Base-by-base conservation (phyloP, 2,113 vertebrate species). In the Eira barbara region DNA sequence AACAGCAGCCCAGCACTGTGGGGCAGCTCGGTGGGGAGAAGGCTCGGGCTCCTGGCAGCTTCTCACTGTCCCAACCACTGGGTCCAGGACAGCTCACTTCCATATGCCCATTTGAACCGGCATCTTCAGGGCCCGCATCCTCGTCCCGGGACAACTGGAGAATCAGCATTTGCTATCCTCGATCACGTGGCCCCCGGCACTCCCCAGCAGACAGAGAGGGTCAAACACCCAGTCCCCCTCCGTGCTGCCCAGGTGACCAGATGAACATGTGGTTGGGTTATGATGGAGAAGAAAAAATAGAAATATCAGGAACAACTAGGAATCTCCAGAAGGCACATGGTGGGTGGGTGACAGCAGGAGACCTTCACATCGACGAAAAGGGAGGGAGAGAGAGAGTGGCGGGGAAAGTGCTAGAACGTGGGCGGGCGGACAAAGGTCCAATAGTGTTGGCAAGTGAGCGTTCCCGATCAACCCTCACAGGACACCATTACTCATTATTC, bases 101-200 rank as follows among this genome's bases (percentile, higher is more conserved):
- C 78, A 76, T 7, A 6, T 4, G 0, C 36, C 13, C 34, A 3
- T n/a, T 15, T 31, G 39, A 31, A 18, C 7, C 0, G 11, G n/a
- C 45, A 27, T 61, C 81, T 63, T 7, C 9, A 42, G 36, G 65
- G 31, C 18, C 27, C 17, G 6, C 10, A 27, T 18, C 13, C 34
- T 52, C 52, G 4, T 13, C 39, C 4, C 2, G 3, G 63, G 15
- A 52, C 39, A 11, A 29, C 9, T 13, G 47, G 55, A 39, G 76
- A 71, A 79, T 0, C 0, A 20, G 18, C 39, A 39, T 6, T 7
- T 4, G 0, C 18, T 3, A 6, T 45, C n/a, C 8, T 6, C 17
- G 13, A 36, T 8, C 52, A 31, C 1, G 10, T 20, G 11, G 6
- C 23, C 20, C 10, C 23, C 0, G 20, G 34, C 14, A n/a, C 21